Evolutionary conservation across 2,888 invertebrate species (phyloP), one percentile per base, ranked within the genome.

Genomic region (Dioctria rufipes): DNA sequence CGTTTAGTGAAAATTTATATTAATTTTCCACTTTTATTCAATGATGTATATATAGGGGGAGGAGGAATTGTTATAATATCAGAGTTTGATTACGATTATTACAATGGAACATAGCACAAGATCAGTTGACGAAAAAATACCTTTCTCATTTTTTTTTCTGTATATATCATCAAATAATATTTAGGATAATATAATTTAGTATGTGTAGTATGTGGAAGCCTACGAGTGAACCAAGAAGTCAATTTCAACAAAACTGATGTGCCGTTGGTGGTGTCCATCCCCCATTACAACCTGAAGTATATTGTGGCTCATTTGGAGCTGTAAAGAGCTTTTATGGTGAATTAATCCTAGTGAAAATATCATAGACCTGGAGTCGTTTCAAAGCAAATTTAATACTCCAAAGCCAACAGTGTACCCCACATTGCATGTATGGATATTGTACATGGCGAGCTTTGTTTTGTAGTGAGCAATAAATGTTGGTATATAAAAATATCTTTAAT

Each of bases 241-340:
- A 67, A 43, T 43, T 11, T 67, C 13, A 4, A 51, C 69, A 69
- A 46, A 13, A 9, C 37, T 46, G 49, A 25, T 25, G 49, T 5
- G 8, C 39, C 39, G 51, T 25, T 69, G 69, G 49, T 51, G 69
- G 39, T 39, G n/a, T n/a, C n/a, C 43, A 43, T 66, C 39, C 43
- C 4, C 43, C 9, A 5, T 67, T 49, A 46, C 37, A 5, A 43
- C 42, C 43, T 69, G 51, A 51, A 42, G 51, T 49, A 54, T n/a
- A 11, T 8, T 54, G 54, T 4, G 54, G 54, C 69, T 54, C 5
- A 25, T 25, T 25, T 25, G 54, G 6, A 54, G 69, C 37, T 51
- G 49, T 51, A 69, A 37, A 69, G 69, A 49, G 25, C 13, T 69
- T 69, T 69, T 51, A 69, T n/a, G 69, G 69, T 69, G 39, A 69